Evolutionary conservation across 1,140 invertebrate genomes (phyloP), one percentile per base, ranked within the genome.

Genomic region (Neodiprion lecontei): DNA sequence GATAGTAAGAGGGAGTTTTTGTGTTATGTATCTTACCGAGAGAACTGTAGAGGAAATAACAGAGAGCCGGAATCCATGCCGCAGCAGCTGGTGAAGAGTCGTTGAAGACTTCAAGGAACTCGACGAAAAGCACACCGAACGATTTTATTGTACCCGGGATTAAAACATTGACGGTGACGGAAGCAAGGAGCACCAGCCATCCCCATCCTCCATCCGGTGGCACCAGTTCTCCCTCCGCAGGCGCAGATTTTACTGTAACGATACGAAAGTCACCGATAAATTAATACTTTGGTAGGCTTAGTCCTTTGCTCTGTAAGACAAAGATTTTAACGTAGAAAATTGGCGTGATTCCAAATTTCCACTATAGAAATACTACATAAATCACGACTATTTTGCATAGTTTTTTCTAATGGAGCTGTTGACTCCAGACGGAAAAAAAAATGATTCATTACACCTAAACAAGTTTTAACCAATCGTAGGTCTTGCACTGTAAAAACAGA

Each of bases 91-190:
- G 90, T 14, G 53, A 61, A 10, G 92, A 90, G 0, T 94, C 90
- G 11, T 95, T 80, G 78, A 95, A 96, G 1, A 93, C 92, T 78
- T 94, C 92, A 66, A 94, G 87, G 83, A 96, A 95, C 81, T 95
- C 95, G 47, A 95, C 91, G 79, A 96, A 93, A 0, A 96, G 87
- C 1, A 96, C 94, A 28, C 95, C 95, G 82, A 96, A 96, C 21
- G 95, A 96, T 83, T 96, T 96, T n/a, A 96, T 92, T 2, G 93
- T 95, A 28, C 95, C 94, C 9, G 95, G 95, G 65, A 96, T 94
- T 9, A 96, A 88, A 71, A 96, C 91, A 81, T 96, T 96, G 49
- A 96, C 94, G 79, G 95, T 86, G 67, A 95, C 94, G 1, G 94
- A 92, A 7, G 95, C 95, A 74, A 95, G 88, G 50, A 96, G 91